Conservation (phyloP, 2,113 vertebrate genomes). For the Sceloporus undulatus region DNA sequence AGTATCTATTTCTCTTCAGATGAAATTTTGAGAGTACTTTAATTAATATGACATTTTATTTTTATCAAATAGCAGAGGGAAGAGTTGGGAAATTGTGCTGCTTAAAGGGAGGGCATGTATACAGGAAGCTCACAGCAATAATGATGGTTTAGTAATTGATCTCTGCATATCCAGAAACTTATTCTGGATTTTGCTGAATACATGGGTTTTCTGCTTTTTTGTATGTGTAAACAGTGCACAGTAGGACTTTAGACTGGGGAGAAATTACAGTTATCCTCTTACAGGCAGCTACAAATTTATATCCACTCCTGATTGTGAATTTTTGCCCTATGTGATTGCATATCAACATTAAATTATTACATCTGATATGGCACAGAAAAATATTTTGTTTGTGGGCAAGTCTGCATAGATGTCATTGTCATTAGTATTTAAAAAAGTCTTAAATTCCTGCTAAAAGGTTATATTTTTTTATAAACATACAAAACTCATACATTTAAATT, state of each 20-base stretch:
- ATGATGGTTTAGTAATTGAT: neutral
- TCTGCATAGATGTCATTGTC: neutral
- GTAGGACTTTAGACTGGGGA: neutral
- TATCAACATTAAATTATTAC: neutral
- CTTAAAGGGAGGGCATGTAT: neutral
- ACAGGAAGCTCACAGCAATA: neutral
- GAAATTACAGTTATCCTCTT: neutral
- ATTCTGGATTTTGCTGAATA: neutral
- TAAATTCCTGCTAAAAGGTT: neutral
- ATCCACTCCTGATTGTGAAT: neutral
- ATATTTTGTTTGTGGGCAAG: neutral
- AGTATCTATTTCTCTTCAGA: neutral
- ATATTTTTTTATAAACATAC: neutral
- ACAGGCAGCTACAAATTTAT: neutral
- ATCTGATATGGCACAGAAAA: neutral
- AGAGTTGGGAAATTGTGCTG: neutral
- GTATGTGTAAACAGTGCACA: neutral
- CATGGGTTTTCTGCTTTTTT: neutral
- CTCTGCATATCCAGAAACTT: neutral
- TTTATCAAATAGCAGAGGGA: neutral
- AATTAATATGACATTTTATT: neutral
- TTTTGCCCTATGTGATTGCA: neutral
- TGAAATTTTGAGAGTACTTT: neutral
- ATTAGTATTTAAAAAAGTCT: neutral
- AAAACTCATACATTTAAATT: neutral